Percentiles rank a stretch among this genome's conserved stretches.
phyloP scores from a whole-genome alignment of 2,888 invertebrate genomes.

The Andrena camellia region DNA sequence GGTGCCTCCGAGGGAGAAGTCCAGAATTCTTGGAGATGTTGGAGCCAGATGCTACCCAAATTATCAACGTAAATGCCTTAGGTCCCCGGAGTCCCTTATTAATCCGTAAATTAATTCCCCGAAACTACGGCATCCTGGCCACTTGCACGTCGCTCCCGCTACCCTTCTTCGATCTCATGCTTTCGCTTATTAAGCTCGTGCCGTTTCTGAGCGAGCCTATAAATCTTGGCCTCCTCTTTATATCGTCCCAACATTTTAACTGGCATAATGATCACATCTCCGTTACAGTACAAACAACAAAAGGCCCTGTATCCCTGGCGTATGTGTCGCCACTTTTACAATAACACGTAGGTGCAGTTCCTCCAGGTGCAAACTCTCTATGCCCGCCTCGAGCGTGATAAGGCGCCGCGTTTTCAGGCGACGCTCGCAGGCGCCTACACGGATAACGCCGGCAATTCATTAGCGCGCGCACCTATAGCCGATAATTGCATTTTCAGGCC shows the following conservation, averaged over 20 bases:
- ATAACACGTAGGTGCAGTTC: too few relatives aligned
- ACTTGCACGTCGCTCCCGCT: constrained; percentile 40
- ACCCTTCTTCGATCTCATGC: constrained; percentile 29
- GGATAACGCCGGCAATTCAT: constrained; percentile 83
- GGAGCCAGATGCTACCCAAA: constrained; percentile 68
- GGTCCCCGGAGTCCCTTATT: constrained; percentile 66
- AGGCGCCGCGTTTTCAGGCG: constrained; percentile 47
- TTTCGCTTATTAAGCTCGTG: constrained; percentile 49
- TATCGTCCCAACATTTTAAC: constrained; percentile 1
- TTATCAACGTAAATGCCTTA: constrained; percentile 65
- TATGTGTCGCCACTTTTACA: not conserved
- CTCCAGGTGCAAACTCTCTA: not conserved
- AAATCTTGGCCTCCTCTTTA: constrained; percentile 4
- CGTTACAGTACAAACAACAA: not conserved
- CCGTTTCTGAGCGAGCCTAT: constrained; percentile 13
- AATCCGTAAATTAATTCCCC: constrained; percentile 72
- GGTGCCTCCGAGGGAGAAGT: constrained; percentile 18
- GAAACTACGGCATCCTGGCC: constrained; percentile 58
- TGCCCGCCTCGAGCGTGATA: constrained; percentile 55
- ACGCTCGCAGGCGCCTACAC: constrained; percentile 49
- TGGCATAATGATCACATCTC: not conserved
- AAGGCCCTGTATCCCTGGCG: not conserved
- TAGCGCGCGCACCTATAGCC: constrained; percentile 83
- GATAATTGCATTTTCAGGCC: constrained; percentile 84
- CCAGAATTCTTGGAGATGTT: constrained; percentile 46